phyloP scores from a whole-genome alignment of 2,888 invertebrate species.

The Polyommatus icarus region DNA sequence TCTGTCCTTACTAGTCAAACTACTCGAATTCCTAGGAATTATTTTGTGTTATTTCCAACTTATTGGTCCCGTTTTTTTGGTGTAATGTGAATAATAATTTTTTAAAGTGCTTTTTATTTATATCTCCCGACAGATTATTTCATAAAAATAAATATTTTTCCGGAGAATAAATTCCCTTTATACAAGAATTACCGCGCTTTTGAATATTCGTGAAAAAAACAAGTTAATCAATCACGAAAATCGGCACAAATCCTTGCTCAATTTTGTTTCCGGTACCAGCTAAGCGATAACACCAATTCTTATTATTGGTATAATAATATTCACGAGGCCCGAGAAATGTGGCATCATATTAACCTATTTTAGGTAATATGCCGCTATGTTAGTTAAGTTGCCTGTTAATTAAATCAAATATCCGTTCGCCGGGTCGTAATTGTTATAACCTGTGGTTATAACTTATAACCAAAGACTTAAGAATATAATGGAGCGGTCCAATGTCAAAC shows the following conservation, averaged over 20 bases:
- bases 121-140: too few relatives aligned
- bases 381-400: neutral
- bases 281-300: neutral
- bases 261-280: neutral
- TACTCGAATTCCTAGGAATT: too few relatives aligned
- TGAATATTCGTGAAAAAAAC: neutral
- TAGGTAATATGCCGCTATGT: neutral
- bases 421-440: too few relatives aligned
- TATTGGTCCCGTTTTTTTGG: too few relatives aligned
- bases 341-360: neutral
- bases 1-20: too few relatives aligned
- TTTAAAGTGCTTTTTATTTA: too few relatives aligned
- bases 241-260: neutral
- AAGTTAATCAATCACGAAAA: conserved; percentile 13
- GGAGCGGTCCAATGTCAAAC: too few relatives aligned
- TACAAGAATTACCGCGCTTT: neutral
- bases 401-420: neutral
- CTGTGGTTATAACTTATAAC: too few relatives aligned
- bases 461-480: too few relatives aligned
- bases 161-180: neutral
- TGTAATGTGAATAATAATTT: too few relatives aligned
- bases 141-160: neutral
- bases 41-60: too few relatives aligned
- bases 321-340: neutral
- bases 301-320: neutral